These are phyloP conservation scores for Caranx melampygus DNA, from an alignment of 2,113 vertebrate genomes.

Conservation along the genomic window DNA sequence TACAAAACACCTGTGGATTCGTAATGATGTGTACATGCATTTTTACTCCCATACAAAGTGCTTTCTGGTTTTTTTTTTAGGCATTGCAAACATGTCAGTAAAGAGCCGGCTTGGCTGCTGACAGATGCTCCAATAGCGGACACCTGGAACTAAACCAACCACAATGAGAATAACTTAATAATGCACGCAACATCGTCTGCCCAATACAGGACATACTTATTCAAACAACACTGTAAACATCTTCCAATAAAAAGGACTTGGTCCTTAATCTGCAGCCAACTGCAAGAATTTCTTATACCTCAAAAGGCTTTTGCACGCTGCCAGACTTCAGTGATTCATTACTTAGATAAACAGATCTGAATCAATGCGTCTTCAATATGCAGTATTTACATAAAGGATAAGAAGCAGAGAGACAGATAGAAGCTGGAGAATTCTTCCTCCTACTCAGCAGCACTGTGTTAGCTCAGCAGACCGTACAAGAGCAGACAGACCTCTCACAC, in stretches of 20 bases:
- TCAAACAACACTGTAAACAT: constrained; percentile 65
- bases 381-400: constrained; percentile 68
- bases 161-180: constrained; percentile 55
- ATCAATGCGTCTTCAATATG: constrained; percentile 59
- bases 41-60: constrained; percentile 47
- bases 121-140: constrained; percentile 67
- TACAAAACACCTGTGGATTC: constrained; percentile 74
- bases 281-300: constrained; percentile 55
- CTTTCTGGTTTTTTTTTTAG: constrained; percentile 43
- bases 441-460: constrained; percentile 64
- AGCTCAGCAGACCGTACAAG: constrained; percentile 65
- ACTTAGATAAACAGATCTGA: constrained; percentile 67
- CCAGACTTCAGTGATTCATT: constrained; percentile 63
- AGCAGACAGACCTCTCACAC: constrained; percentile 48
- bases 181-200: constrained; percentile 53
- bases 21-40: constrained; percentile 62
- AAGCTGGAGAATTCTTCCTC: constrained; percentile 58
- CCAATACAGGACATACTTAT: constrained; percentile 44
- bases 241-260: constrained; percentile 57
- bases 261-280: constrained; percentile 68
- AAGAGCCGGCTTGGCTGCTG: constrained; percentile 64
- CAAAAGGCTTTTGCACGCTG: constrained; percentile 55
- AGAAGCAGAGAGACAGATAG: constrained; percentile 47
- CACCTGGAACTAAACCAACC: constrained; percentile 70
- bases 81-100: constrained; percentile 73